Evolutionary conservation across 1,140 invertebrate genomes (phyloP).

Genomic region (Ditylenchus dipsaci): DNA sequence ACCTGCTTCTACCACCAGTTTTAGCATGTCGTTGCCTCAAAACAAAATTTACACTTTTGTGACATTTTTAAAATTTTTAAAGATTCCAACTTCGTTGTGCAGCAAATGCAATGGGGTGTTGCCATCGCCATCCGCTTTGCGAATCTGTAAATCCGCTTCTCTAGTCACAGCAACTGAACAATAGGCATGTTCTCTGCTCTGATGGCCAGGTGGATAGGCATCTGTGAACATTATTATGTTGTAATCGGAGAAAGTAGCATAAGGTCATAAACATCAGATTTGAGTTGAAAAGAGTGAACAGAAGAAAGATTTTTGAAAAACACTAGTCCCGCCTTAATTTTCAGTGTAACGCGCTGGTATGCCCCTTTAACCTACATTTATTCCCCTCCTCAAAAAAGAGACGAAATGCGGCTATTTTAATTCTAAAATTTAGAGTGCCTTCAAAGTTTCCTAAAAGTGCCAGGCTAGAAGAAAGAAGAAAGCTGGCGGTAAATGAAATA

Average conservation of each 20-base stretch:
- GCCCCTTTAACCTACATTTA: too few relatives aligned
- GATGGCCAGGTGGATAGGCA: slow-evolving; percentile 53
- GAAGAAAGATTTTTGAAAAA: background rate
- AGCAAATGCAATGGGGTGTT: slow-evolving; percentile 54
- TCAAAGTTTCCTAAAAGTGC: too few relatives aligned
- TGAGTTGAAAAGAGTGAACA: too few relatives aligned
- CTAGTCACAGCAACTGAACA: slow-evolving; percentile 32
- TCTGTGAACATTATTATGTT: slow-evolving; percentile 21
- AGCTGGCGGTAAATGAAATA: too few relatives aligned
- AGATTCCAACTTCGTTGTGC: slow-evolving; percentile 25
- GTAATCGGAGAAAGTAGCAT: slow-evolving; percentile 21
- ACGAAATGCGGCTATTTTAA: too few relatives aligned
- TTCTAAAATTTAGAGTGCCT: too few relatives aligned
- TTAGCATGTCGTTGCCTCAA: slow-evolving; percentile 43
- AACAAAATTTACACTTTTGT: background rate
- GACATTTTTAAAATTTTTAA: slow-evolving; percentile 1
- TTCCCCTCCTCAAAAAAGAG: too few relatives aligned
- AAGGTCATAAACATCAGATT: too few relatives aligned
- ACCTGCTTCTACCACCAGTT: slow-evolving; percentile 38
- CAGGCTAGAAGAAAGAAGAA: too few relatives aligned
- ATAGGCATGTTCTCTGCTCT: slow-evolving; percentile 41
- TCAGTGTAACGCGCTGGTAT: too few relatives aligned
- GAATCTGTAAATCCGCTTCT: slow-evolving; percentile 41
- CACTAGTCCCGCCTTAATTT: too few relatives aligned
- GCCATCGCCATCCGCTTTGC: slow-evolving; percentile 39